Evolutionary conservation across 2,797 vertebrate species (phyloP).

Genomic region (Perodicticus potto): DNA sequence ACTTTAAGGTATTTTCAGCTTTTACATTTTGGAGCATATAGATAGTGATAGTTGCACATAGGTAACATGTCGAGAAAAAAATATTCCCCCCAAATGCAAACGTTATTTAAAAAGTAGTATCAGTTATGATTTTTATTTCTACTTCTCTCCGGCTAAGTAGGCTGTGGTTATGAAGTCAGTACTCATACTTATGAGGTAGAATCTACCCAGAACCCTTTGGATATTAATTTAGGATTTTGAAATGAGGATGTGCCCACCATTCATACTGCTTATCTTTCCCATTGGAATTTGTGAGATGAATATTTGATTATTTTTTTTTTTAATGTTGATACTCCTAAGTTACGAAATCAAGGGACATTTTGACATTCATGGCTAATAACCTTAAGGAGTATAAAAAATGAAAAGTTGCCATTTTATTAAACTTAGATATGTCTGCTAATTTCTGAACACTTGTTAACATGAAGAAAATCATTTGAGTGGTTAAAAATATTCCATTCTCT

Average conservation of each 20-base stretch:
- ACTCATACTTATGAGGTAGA: background rate
- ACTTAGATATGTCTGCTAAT: background rate
- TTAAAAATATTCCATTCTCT: slow-evolving; percentile 37
- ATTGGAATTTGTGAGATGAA: background rate
- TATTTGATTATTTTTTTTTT: slow-evolving; percentile 20
- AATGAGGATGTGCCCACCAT: background rate
- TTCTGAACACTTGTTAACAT: background rate
- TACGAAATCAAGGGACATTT: background rate
- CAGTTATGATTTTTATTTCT: slow-evolving; percentile 29
- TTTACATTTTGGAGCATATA: background rate
- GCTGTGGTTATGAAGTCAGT: background rate
- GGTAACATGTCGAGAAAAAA: background rate
- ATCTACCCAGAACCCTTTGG: background rate
- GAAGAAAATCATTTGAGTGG: background rate
- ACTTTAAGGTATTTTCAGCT: background rate
- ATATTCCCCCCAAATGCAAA: background rate
- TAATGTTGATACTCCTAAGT: background rate
- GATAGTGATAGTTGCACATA: background rate
- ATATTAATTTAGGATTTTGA: background rate
- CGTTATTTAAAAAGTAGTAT: background rate
- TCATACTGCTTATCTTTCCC: background rate
- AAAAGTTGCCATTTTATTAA: slow-evolving; percentile 17
- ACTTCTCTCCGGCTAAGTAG: background rate
- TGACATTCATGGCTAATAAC: background rate
- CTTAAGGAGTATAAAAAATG: background rate